Base-by-base conservation (phyloP, 2,113 vertebrate species). In the Mirza zaza region DNA sequence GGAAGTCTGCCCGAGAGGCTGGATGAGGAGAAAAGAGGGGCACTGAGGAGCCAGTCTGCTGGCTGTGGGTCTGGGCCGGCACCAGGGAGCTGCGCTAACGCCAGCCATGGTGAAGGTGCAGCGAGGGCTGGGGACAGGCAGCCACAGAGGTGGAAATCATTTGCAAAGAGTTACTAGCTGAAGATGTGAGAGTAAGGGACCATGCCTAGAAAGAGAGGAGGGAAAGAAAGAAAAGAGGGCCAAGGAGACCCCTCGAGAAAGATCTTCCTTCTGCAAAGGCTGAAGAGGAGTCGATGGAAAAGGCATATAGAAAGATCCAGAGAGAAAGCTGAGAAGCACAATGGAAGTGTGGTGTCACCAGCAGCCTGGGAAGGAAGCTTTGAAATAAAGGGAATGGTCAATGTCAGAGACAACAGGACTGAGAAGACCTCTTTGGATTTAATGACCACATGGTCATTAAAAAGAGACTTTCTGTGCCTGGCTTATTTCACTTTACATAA, bases 11-110 rank as follows among this genome's bases (percentile, higher is more conserved):
- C 34, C 57, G 70, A 91, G 57, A 96, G 71, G 12, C 42, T 52
- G 39, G 39, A 20, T 45, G 45, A 5, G 14, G 8, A 61, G 34
- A 18, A 25, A 45, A 75, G 59, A 39, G 15, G 45, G 42, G 52
- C 5, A 0, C 11, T 5, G 20, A n/a, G 21, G 9, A n/a, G 5
- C 34, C 17, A 67, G 27, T 15, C 7, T 8, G 3, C 9, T 7
- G 25, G 15, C 73, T 4, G 39, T 25, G 4, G 34, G 9, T 20
- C 68, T 42, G 48, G 15, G 34, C 67, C 29, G 18, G 18, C 61
- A 32, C 18, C 36, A 25, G 68, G 68, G 73, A 89, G 39, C 80
- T 17, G n/a, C 32, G 29, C 13, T 20, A 20, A 21, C 0, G 2
- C 6, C 8, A 75, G 50, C 12, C 5, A 29, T 2, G 21, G 67